Evolutionary conservation across 1,140 invertebrate genomes (phyloP).

Genomic region (Proales similis): DNA sequence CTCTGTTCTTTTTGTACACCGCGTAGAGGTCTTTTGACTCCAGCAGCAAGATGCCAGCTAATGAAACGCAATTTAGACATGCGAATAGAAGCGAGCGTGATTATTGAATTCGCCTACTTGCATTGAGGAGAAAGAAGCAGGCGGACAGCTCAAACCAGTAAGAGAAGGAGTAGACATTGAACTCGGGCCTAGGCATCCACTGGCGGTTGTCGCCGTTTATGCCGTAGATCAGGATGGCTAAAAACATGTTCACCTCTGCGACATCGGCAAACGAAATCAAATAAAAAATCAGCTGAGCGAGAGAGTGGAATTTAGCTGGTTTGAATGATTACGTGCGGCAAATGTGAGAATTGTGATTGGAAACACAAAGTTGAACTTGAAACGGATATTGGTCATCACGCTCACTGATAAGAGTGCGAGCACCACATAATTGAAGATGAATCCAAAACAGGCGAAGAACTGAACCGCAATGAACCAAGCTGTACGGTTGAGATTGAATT

Average conservation of each 20-base stretch:
- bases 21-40: constrained; percentile 32
- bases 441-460: constrained; percentile 32
- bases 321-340: constrained; percentile 25
- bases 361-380: constrained; percentile 35
- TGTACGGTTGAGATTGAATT: background rate
- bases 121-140: constrained; percentile 11
- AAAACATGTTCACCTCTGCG: constrained; percentile 36
- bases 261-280: no score
- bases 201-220: constrained; percentile 21
- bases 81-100: background rate
- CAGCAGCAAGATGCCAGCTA: constrained; percentile 3
- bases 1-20: constrained; percentile 25
- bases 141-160: constrained; percentile 32
- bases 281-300: background rate
- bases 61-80: background rate
- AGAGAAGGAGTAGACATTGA: constrained; percentile 35
- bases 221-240: constrained; percentile 26
- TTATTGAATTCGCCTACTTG: constrained; percentile 7
- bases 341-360: constrained; percentile 32
- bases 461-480: constrained; percentile 37
- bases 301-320: background rate
- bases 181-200: constrained; percentile 38
- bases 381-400: constrained; percentile 26
- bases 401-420: constrained; percentile 25
- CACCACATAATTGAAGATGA: constrained; percentile 28